phyloP scores from a whole-genome alignment of 2,113 vertebrate species.

The Tor tambroides region DNA sequence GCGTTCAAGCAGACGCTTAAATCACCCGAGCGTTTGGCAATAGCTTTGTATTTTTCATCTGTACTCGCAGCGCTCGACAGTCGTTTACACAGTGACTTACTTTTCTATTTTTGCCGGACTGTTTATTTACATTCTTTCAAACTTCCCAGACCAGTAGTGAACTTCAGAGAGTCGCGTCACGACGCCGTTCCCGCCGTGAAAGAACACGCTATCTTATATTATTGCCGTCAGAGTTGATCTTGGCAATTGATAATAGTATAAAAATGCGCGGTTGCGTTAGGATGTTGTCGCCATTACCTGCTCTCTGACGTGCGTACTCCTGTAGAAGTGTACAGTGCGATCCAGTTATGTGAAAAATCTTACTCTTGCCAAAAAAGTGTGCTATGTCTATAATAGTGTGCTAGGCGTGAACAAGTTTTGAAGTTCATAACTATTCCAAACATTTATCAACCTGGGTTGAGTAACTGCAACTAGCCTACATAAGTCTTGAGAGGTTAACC shows the following conservation, averaged over 20 bases:
- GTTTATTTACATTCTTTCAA: slow-evolving; percentile 21
- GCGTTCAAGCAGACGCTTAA: neutral
- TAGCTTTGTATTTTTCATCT: neutral
- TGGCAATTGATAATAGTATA: neutral
- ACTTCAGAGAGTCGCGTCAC: neutral
- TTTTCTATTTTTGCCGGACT: neutral
- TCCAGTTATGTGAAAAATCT: neutral
- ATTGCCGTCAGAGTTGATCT: neutral
- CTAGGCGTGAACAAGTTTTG: neutral
- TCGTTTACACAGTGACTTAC: neutral
- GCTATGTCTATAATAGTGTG: too few relatives aligned
- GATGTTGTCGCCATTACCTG: neutral
- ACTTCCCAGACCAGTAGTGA: neutral
- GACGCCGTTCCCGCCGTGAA: neutral
- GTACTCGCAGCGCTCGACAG: neutral
- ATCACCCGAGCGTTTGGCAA: neutral
- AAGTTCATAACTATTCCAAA: neutral
- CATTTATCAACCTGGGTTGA: neutral
- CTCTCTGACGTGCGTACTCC: neutral
- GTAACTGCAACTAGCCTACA: neutral
- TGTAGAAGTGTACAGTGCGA: neutral
- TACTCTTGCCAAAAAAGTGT: neutral
- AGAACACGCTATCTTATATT: neutral
- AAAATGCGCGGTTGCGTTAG: neutral
- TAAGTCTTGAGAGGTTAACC: neutral